Base-by-base conservation (phyloP, 2,888 invertebrate species). In the Anorthoa munda region DNA sequence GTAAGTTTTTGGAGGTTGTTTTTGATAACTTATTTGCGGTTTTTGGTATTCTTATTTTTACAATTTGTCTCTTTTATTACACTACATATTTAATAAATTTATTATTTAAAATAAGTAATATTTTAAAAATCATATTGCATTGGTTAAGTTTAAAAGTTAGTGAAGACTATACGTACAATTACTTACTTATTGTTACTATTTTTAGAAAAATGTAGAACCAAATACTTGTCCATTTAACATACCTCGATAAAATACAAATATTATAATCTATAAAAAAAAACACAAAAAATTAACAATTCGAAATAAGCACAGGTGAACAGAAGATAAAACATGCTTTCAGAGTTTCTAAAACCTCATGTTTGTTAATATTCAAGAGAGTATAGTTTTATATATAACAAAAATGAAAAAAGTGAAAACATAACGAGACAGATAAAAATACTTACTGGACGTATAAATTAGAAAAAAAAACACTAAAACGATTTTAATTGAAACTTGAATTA, bases 371-470 rank as follows among this genome's bases (percentile, higher is more conserved):
- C 17, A 2, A 11, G 26, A 15, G 15, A 5, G 18, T n/a, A n/a
- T 46, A 59, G 2, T 59, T 50, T n/a, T 9, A 50, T 0, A 23
- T 9, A 21, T 0, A 46, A 13, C 0, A 39, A 63, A 53, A 66
- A 2, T 17, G 21, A 39, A 39, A 50, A 7, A 39, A 1, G 15
- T 4, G 60, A 53, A 65, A 66, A 56, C 18, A 60, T 9, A 45
- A 45, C 11, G 12, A 50, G 23, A 46, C 13, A 58, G 76, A 64
- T 2, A 15, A 61, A 72, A 53, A 75, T 85, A 85, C 84, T 87
- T 73, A 83, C 83, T 75, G 77, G 58, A 56, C 31, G 45, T 60
- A 67, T 67, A 15, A 82, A 75, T 64, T 79, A 74, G 69, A 72
- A 73, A 68, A 72, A 72, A 67, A 65, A 78, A 51, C 66, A 72